Evolutionary conservation across 2,113 vertebrate genomes (phyloP).

Genomic region (Aegithalos caudatus): DNA sequence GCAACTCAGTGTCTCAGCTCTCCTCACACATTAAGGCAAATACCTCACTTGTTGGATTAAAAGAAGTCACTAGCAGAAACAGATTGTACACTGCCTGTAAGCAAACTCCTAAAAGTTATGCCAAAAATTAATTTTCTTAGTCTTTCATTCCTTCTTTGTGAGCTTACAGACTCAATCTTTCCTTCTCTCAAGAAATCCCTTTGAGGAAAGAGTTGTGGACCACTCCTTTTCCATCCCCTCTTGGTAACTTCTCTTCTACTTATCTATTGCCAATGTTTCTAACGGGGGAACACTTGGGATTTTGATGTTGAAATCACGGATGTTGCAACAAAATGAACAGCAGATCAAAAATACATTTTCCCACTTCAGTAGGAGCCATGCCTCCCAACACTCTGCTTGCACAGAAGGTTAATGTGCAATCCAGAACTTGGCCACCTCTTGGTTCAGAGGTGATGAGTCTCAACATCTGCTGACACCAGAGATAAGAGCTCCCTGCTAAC

Average conservation of each 20-base stretch:
- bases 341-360: not conserved
- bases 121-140: not conserved
- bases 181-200: not conserved
- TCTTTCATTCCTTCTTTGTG: not conserved
- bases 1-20: not conserved
- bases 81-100: not conserved
- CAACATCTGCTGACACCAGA: not conserved
- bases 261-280: not conserved
- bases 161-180: not conserved
- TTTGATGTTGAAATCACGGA: slow-evolving; percentile 9
- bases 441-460: not conserved
- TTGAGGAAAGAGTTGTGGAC: not conserved
- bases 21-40: not conserved
- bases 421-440: not conserved
- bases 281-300: not conserved
- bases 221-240: not conserved
- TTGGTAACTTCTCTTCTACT: not conserved
- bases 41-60: not conserved
- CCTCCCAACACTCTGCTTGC: not conserved
- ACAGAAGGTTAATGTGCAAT: not conserved
- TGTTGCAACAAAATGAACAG: slow-evolving; percentile 4
- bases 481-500: not conserved
- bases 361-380: not conserved
- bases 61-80: not conserved
- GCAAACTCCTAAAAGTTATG: not conserved